A percentile compares a stretch with the other conserved stretches of the same genome.
phyloP scores from a whole-genome alignment of 2,113 vertebrate genomes.

The Neodontobutis hainanensis region DNA sequence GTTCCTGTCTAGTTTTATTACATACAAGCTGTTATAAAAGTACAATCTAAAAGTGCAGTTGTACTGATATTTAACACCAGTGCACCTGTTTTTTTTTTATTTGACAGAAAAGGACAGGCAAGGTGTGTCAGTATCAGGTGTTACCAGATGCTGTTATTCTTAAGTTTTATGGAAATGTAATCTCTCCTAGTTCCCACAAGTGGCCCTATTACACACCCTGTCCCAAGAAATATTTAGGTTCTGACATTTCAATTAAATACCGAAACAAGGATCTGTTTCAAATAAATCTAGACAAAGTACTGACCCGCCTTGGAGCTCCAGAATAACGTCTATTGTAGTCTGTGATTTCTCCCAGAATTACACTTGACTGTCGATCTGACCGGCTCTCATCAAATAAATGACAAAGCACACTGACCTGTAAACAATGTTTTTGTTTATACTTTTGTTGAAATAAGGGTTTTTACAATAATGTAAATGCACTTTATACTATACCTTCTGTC shows the following conservation, averaged over 20 bases:
- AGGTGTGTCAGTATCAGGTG: constrained; percentile 6
- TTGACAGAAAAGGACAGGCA: neutral
- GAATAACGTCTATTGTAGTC: constrained; percentile 86
- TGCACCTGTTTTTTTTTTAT: too few species aligned
- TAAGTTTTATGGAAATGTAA: constrained; percentile 1
- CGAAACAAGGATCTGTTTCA: neutral
- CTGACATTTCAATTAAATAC: neutral
- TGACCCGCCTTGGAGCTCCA: constrained; percentile 77
- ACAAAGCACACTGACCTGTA: constrained; percentile 73
- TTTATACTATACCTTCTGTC: constrained; percentile 76
- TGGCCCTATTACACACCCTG: constrained; percentile 17
- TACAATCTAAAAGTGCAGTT: too few species aligned
- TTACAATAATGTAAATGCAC: neutral
- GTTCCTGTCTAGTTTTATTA: too few species aligned
- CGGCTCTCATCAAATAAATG: constrained; percentile 72
- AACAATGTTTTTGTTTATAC: neutral
- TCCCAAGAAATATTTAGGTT: neutral
- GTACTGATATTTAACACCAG: too few species aligned
- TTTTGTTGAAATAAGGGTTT: neutral
- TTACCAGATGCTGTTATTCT: constrained; percentile 19
- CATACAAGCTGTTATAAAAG: too few species aligned
- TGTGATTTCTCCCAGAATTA: constrained; percentile 74
- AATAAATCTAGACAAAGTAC: constrained; percentile 25
- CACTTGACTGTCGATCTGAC: constrained; percentile 67
- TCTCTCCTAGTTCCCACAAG: constrained; percentile 6